Conservation (phyloP, 2,797 vertebrate species). For the Emydoidea blandingii region DNA sequence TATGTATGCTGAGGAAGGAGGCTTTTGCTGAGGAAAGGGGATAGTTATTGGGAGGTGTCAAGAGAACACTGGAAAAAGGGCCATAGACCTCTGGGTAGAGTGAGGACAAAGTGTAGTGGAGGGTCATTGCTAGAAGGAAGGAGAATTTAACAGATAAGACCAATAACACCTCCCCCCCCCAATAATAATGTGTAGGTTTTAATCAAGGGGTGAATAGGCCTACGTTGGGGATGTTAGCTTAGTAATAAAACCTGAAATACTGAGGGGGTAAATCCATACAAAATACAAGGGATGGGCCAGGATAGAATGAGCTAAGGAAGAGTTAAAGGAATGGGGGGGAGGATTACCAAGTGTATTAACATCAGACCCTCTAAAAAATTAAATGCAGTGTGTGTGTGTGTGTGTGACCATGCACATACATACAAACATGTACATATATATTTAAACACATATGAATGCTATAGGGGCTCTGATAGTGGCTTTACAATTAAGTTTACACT, state of each 20-base stretch:
- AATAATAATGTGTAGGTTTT: background rate
- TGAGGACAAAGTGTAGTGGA: background rate
- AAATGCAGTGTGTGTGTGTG: background rate
- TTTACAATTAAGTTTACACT: background rate
- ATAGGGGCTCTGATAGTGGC: background rate
- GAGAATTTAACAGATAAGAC: background rate
- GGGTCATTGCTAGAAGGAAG: background rate
- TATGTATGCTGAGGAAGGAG: background rate
- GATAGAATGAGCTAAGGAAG: background rate
- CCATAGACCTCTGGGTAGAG: background rate
- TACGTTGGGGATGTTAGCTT: background rate
- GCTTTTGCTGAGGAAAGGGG: accelerated
- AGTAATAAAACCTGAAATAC: background rate
- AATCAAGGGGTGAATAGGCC: background rate
- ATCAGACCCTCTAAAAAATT: background rate
- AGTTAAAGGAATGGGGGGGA: background rate
- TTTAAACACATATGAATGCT: accelerated
- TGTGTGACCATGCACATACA: background rate
- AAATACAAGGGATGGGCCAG: background rate
- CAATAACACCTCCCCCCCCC: background rate
- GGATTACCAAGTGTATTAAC: background rate
- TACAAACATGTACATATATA: background rate
- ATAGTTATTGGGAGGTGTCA: accelerated
- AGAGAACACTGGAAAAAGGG: background rate
- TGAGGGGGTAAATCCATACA: background rate